Evolutionary conservation across 2,797 vertebrate species (phyloP).

Genomic region (Mormyrus hasselquistii): DNA sequence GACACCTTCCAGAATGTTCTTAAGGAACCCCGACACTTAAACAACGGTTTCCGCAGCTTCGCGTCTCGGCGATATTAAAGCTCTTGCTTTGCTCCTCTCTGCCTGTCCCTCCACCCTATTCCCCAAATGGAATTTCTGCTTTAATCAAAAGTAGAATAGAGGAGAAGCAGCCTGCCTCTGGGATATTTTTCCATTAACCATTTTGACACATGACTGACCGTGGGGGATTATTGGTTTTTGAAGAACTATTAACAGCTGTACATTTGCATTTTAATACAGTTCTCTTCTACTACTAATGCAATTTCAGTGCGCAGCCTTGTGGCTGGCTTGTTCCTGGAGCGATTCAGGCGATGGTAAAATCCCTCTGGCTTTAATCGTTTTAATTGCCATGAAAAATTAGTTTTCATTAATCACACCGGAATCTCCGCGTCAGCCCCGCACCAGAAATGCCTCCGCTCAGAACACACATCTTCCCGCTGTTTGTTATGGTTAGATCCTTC

Average conservation of each 20-base stretch:
- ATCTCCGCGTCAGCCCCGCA: conserved; percentile 44
- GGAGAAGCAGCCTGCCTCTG: conserved; percentile 85
- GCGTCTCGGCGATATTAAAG: conserved; percentile 48
- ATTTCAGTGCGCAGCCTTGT: conserved; percentile 91
- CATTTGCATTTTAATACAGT: conserved; percentile 99
- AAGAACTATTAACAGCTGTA: conserved; percentile 99
- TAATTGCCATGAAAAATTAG: conserved; percentile 66
- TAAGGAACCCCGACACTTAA: conserved; percentile 27
- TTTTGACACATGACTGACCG: conserved; percentile 99
- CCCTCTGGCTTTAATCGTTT: conserved; percentile 62
- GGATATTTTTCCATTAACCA: conserved; percentile 99
- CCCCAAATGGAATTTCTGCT: conserved; percentile 77
- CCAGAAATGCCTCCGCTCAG: conserved; percentile 35
- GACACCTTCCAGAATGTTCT: not conserved
- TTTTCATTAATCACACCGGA: conserved; percentile 63
- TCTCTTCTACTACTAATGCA: conserved; percentile 91
- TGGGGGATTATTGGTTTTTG: conserved; percentile 99
- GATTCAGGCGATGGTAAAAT: conserved; percentile 58
- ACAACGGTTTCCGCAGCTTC: conserved; percentile 43
- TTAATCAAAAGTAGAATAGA: conserved; percentile 94
- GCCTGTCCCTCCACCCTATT: conserved; percentile 54
- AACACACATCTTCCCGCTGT: conserved; percentile 20
- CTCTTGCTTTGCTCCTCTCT: conserved; percentile 40
- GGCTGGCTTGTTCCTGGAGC: conserved; percentile 79
- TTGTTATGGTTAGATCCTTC: not conserved